Evolutionary conservation across 2,888 invertebrate genomes (phyloP).

Genomic region (Brenthis ino): DNA sequence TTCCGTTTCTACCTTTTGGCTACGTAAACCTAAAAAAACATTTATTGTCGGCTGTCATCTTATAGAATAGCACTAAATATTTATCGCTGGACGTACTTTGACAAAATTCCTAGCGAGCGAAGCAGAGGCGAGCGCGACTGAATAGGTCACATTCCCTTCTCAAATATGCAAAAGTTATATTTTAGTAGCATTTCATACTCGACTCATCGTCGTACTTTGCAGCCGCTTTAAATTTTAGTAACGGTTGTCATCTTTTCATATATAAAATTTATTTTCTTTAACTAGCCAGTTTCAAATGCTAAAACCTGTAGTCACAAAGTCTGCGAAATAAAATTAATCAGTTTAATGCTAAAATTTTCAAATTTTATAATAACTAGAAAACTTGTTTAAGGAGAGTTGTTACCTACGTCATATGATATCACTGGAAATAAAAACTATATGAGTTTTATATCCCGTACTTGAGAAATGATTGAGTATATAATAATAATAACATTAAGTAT

Average conservation of each 20-base stretch:
- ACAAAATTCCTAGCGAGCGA: slow-evolving; percentile 62
- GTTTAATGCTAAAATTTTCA: not conserved
- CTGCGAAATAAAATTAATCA: slow-evolving; percentile 10
- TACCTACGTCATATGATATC: too few relatives aligned
- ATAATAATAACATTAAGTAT: too few relatives aligned
- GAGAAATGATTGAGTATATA: too few relatives aligned
- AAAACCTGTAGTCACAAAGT: slow-evolving; percentile 29
- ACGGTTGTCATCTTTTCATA: slow-evolving; percentile 25
- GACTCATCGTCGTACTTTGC: slow-evolving; percentile 38
- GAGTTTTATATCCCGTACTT: too few relatives aligned
- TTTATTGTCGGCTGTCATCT: slow-evolving; percentile 31
- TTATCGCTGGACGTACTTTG: slow-evolving; percentile 54
- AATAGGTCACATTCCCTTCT: slow-evolving; percentile 58
- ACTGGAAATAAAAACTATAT: too few relatives aligned
- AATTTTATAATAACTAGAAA: too few relatives aligned
- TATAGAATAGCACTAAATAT: slow-evolving; percentile 47
- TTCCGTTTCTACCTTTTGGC: too few relatives aligned
- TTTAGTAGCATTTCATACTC: slow-evolving; percentile 48
- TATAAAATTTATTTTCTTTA: slow-evolving; percentile 43
- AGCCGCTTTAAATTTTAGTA: slow-evolving; percentile 38
- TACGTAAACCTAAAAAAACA: not conserved
- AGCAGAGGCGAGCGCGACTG: slow-evolving; percentile 49
- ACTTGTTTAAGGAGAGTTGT: too few relatives aligned
- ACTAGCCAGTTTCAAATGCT: slow-evolving; percentile 20
- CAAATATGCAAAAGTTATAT: slow-evolving; percentile 63